Conservation (phyloP, 2,888 invertebrate genomes). For the Lasioglossum oenotherae region DNA sequence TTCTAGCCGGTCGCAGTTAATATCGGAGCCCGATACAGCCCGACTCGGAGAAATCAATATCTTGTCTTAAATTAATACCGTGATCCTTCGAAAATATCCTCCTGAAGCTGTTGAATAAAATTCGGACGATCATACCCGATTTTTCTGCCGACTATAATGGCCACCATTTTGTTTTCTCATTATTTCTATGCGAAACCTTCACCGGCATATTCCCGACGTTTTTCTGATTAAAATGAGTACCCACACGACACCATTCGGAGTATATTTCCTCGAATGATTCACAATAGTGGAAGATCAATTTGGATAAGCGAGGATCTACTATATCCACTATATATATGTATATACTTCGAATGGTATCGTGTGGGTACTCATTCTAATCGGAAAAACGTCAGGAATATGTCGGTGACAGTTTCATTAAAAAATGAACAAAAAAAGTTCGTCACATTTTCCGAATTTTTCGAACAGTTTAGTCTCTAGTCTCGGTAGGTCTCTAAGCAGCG, state of each 20-base stretch:
- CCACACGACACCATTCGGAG: not conserved
- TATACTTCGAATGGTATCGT: not conserved
- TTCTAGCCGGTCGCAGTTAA: not conserved
- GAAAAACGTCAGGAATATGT: not conserved
- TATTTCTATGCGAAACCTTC: not conserved
- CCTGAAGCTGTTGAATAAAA: not conserved
- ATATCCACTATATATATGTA: too few species aligned
- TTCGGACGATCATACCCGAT: not conserved
- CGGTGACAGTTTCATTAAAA: too few species aligned
- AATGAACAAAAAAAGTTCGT: too few species aligned
- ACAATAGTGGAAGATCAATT: not conserved
- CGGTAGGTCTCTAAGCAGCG: too few species aligned
- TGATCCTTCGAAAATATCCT: not conserved
- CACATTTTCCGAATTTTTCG: too few species aligned
- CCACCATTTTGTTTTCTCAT: not conserved
- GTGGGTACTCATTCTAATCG: not conserved
- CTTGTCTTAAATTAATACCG: not conserved
- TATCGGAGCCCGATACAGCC: not conserved
- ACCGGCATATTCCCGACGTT: rapidly evolving
- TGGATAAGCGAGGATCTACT: not conserved
- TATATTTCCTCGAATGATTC: not conserved
- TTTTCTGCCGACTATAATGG: not conserved
- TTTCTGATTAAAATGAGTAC: not conserved
- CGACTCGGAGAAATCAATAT: not conserved
- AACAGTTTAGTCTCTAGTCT: too few species aligned